These are phyloP conservation scores for Potamilus streckersoni DNA, from an alignment of 1,140 invertebrate species.

Conservation along the genomic window DNA sequence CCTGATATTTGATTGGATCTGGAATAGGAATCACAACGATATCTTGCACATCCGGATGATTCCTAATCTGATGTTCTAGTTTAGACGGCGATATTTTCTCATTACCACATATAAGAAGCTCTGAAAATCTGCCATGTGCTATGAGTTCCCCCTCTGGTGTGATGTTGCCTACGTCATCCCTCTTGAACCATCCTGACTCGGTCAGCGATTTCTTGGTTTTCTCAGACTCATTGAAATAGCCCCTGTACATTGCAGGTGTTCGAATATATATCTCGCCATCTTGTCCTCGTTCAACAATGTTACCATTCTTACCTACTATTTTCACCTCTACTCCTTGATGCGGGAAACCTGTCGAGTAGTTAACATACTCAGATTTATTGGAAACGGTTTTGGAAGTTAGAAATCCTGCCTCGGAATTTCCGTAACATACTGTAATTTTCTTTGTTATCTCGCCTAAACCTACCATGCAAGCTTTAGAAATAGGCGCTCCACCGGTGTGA, in stretches of 20 bases:
- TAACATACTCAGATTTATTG: background rate
- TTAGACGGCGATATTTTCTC: background rate
- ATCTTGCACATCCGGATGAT: slow-evolving; percentile 12
- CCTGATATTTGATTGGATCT: no score
- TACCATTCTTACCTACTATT: background rate
- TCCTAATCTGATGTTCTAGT: slow-evolving; percentile 4
- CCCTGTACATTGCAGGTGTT: background rate
- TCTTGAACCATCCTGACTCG: background rate
- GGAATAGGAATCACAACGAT: background rate
- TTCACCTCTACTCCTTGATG: slow-evolving; percentile 7
- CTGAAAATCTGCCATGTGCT: background rate
- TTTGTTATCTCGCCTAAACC: background rate
- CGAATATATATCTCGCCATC: background rate
- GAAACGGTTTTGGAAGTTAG: background rate
- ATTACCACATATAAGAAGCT: background rate
- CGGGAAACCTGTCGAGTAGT: background rate
- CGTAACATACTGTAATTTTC: slow-evolving; percentile 1
- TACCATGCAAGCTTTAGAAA: background rate
- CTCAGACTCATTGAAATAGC: background rate
- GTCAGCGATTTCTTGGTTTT: slow-evolving; percentile 2
- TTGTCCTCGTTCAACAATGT: background rate
- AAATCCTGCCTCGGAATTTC: slow-evolving; percentile 1
- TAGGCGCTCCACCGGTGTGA: background rate
- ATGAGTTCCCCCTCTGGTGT: background rate
- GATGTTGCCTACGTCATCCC: slow-evolving; percentile 6